These are phyloP conservation scores for Drosophila micromelanica DNA, from an alignment of 1,140 invertebrate genomes.

Conservation along the genomic window DNA sequence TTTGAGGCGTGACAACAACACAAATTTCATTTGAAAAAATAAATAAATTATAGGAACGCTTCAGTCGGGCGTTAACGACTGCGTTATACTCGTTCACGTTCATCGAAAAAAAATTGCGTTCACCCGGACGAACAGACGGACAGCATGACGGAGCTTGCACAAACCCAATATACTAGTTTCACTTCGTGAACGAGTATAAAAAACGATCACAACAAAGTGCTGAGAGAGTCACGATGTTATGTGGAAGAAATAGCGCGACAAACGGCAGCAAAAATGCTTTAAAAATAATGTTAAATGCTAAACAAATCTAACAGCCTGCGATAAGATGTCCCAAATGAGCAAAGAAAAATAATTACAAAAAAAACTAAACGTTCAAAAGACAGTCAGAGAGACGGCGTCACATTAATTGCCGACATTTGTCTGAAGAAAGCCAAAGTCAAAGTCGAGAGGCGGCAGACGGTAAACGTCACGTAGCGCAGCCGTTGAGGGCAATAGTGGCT, in stretches of 20 bases:
- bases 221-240: constrained; percentile 31
- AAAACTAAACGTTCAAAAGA: constrained; percentile 51
- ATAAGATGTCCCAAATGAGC: constrained; percentile 68
- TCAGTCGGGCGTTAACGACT: too few species aligned
- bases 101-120: too few species aligned
- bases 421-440: constrained; percentile 57
- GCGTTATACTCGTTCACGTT: too few species aligned
- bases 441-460: constrained; percentile 36
- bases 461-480: constrained; percentile 44
- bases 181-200: too few species aligned
- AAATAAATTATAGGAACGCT: too few species aligned
- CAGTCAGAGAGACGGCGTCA: constrained; percentile 57
- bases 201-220: constrained; percentile 32
- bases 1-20: constrained; percentile 66
- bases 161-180: too few species aligned
- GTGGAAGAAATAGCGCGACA: constrained; percentile 14
- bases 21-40: constrained; percentile 69
- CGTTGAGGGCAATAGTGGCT: constrained; percentile 37
- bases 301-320: constrained; percentile 62
- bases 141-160: too few species aligned
- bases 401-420: constrained; percentile 74
- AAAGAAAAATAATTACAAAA: constrained; percentile 7
- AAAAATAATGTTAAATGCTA: constrained; percentile 58
- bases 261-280: constrained; percentile 19
- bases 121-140: too few species aligned